These are phyloP conservation scores for Protosalanx chinensis DNA, from an alignment of 2,797 vertebrate genomes.

Conservation along the genomic window DNA sequence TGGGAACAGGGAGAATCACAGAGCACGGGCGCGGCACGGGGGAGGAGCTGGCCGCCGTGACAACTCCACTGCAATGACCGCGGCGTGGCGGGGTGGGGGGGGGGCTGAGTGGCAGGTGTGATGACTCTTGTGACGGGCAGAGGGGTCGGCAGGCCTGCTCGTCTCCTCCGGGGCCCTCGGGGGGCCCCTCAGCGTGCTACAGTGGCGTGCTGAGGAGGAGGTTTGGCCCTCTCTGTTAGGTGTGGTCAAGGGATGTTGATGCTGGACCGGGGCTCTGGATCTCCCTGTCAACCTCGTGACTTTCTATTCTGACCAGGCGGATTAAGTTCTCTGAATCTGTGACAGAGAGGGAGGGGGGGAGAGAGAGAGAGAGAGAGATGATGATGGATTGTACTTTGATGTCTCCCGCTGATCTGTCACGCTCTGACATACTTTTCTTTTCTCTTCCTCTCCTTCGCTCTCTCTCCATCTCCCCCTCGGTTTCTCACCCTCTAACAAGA, in stretches of 20 bases:
- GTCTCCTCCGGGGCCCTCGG: background rate
- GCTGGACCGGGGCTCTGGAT: background rate
- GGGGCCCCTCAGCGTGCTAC: conserved; percentile 35
- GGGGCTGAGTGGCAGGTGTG: conserved; percentile 54
- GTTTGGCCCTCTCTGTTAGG: background rate
- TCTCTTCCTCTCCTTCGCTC: background rate
- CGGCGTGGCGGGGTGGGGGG: conserved; percentile 43
- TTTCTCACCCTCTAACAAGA: background rate
- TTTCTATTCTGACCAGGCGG: background rate
- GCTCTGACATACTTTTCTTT: background rate
- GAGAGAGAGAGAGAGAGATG: too few species aligned
- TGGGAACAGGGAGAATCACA: too few species aligned
- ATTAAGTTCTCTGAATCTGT: background rate
- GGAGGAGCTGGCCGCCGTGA: conserved; percentile 55
- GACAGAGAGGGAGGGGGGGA: conserved; percentile 1
- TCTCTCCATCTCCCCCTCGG: background rate
- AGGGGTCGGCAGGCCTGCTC: conserved; percentile 46
- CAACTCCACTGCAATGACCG: conserved; percentile 65
- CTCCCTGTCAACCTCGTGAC: background rate
- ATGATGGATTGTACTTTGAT: conserved; percentile 17
- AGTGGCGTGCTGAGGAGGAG: background rate
- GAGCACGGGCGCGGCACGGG: background rate
- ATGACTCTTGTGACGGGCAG: conserved; percentile 53
- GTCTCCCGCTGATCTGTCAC: background rate
- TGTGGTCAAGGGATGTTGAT: background rate